Percentiles rank a stretch among this genome's conserved stretches.
phyloP scores from a whole-genome alignment of 2,888 invertebrate genomes.

The Hypena proboscidalis region DNA sequence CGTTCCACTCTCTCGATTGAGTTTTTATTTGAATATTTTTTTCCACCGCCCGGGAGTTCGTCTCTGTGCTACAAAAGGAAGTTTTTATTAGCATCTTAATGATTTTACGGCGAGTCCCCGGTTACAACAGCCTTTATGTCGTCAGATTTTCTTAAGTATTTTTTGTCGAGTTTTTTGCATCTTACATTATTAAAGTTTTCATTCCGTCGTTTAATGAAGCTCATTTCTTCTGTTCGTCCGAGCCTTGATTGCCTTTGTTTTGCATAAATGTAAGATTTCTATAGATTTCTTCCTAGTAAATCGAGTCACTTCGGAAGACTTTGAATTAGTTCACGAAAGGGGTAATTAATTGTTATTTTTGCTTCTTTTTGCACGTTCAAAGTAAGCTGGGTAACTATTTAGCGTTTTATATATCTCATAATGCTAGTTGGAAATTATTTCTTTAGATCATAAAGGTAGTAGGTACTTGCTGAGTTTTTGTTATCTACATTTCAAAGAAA shows the following conservation, averaged over 20 bases:
- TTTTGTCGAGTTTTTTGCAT: slow-evolving; percentile 84
- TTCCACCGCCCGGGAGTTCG: slow-evolving; percentile 72
- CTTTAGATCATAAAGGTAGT: no score
- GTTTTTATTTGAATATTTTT: slow-evolving; percentile 86
- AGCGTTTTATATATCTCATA: no score
- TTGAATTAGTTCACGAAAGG: slow-evolving; percentile 71
- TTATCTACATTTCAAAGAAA: no score
- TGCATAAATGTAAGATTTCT: slow-evolving; percentile 85
- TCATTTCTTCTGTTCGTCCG: slow-evolving; percentile 85
- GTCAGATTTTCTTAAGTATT: slow-evolving; percentile 86
- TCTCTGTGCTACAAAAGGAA: slow-evolving; percentile 83
- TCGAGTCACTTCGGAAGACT: slow-evolving; percentile 75
- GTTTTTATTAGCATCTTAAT: slow-evolving; percentile 87
- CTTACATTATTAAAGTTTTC: slow-evolving; percentile 86
- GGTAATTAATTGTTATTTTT: slow-evolving; percentile 71
- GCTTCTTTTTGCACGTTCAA: slow-evolving; percentile 40
- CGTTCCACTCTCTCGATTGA: slow-evolving; percentile 81
- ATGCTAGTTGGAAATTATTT: no score
- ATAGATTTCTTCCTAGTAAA: slow-evolving; percentile 80
- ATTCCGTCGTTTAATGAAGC: slow-evolving; percentile 85
- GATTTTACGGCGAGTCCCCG: slow-evolving; percentile 85
- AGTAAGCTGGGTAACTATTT: slow-evolving; percentile 11
- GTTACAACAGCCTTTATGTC: slow-evolving; percentile 86
- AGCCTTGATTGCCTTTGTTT: slow-evolving; percentile 85
- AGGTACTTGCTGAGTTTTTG: no score